Evolutionary conservation across 2,888 invertebrate species (phyloP).

Genomic region (Morpho helenor): DNA sequence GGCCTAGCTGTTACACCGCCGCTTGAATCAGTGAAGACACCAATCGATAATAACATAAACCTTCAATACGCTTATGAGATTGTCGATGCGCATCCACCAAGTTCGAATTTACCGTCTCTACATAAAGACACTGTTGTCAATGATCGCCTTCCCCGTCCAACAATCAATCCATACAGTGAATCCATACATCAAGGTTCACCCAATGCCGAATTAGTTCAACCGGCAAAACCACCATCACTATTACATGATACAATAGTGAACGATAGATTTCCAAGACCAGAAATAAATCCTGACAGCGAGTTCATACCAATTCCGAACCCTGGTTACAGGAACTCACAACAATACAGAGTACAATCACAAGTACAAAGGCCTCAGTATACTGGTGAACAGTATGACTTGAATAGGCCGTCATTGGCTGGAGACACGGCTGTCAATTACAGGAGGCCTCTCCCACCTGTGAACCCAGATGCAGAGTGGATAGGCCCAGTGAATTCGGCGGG

Average conservation of each 20-base stretch:
- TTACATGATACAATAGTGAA: slow-evolving; percentile 85
- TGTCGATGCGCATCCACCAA: slow-evolving; percentile 45
- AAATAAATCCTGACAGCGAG: slow-evolving; percentile 85
- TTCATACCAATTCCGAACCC: slow-evolving; percentile 72
- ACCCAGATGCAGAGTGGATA: slow-evolving; percentile 81
- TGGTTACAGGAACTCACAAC: slow-evolving; percentile 54
- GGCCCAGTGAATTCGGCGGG: slow-evolving; percentile 67
- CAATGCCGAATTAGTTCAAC: slow-evolving; percentile 52
- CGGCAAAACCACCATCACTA: slow-evolving; percentile 65
- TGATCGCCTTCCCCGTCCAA: slow-evolving; percentile 82
- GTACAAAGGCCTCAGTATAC: slow-evolving; percentile 56
- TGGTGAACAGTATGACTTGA: slow-evolving; percentile 65
- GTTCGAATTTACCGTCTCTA: slow-evolving; percentile 66
- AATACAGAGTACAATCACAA: slow-evolving; percentile 51
- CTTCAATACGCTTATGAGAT: slow-evolving; percentile 75
- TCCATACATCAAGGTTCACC: slow-evolving; percentile 47
- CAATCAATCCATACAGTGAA: slow-evolving; percentile 85
- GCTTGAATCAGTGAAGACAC: slow-evolving; percentile 64
- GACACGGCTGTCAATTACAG: slow-evolving; percentile 80
- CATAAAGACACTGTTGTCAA: slow-evolving; percentile 85
- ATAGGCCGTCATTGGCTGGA: slow-evolving; percentile 55
- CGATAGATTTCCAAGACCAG: slow-evolving; percentile 83
- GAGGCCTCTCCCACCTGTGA: slow-evolving; percentile 74
- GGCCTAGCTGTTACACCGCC: slow-evolving; percentile 70
- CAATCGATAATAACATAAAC: slow-evolving; percentile 74